Evolutionary conservation across 2,797 vertebrate species (phyloP).

Genomic region (Phalloptychus januarius): DNA sequence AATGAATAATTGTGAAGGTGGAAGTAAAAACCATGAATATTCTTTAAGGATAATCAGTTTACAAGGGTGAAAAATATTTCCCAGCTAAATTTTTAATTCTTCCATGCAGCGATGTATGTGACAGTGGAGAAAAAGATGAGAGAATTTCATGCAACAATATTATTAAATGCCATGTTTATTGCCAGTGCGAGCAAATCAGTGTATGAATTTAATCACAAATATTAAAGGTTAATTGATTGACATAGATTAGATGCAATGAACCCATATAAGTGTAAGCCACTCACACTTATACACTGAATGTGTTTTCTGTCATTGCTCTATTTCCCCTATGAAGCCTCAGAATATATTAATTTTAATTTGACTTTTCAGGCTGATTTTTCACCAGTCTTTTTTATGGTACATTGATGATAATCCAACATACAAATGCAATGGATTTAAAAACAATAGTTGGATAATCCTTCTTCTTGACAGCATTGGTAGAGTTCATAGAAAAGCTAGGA

Average conservation of each 20-base stretch:
- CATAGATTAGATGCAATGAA: not conserved
- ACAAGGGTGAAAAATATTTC: not conserved
- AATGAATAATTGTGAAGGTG: not conserved
- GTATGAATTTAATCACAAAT: not conserved
- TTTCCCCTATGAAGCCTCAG: not conserved
- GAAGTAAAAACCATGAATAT: not conserved
- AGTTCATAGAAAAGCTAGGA: not conserved
- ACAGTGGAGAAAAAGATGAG: not conserved
- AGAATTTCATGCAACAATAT: not conserved
- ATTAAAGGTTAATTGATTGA: not conserved
- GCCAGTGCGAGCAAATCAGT: not conserved
- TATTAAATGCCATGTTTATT: not conserved
- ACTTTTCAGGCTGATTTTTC: not conserved
- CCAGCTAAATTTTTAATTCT: not conserved
- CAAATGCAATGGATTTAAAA: not conserved
- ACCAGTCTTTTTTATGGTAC: not conserved
- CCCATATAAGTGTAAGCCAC: no score
- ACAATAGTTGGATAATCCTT: not conserved
- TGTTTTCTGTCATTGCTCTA: not conserved
- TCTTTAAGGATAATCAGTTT: conserved; percentile 3
- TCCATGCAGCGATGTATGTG: not conserved
- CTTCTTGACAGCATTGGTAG: not conserved
- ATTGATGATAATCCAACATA: not conserved
- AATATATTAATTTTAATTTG: not conserved
- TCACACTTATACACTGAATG: not conserved